Evolutionary conservation across 53 echinoderm and acorn worm genomes (phyloP).

Genomic region (Crossaster papposus): DNA sequence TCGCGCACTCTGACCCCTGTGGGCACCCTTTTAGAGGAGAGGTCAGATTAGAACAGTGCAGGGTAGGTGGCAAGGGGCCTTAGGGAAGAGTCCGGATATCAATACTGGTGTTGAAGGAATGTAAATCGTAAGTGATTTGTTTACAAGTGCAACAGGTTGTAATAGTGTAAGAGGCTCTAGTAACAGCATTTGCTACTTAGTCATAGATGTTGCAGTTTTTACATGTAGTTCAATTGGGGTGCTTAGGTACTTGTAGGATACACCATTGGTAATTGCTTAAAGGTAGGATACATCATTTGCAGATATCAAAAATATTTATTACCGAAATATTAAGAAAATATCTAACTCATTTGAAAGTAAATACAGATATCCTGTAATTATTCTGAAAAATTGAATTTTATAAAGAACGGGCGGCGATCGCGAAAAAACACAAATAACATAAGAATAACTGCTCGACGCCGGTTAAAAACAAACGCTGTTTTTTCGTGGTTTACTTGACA

Average conservation of each 20-base stretch:
- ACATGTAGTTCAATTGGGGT: background rate
- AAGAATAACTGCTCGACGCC: too few relatives aligned
- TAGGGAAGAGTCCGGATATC: background rate
- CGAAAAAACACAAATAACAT: too few relatives aligned
- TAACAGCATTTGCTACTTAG: background rate
- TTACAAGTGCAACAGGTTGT: slow-evolving; percentile 25
- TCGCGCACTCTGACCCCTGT: slow-evolving; percentile 20
- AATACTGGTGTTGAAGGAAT: slow-evolving; percentile 1
- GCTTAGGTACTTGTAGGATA: background rate
- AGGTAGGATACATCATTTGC: too few relatives aligned
- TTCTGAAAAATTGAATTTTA: too few relatives aligned
- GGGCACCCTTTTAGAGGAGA: background rate
- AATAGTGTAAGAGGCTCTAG: background rate
- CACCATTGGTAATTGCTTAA: too few relatives aligned
- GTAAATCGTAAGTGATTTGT: slow-evolving; percentile 7
- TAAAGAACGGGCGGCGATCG: too few relatives aligned
- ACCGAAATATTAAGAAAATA: too few relatives aligned
- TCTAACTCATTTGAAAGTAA: too few relatives aligned
- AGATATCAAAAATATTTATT: too few relatives aligned
- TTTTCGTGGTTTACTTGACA: too few relatives aligned
- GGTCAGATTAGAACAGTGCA: slow-evolving; percentile 17
- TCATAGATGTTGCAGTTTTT: background rate
- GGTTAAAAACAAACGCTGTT: too few relatives aligned
- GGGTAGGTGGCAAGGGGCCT: background rate
- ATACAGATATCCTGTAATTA: too few relatives aligned